Percentiles rank a stretch among this genome's conserved stretches.
phyloP scores from a whole-genome alignment of 2,888 invertebrate species.

The Rotaria socialis region DNA sequence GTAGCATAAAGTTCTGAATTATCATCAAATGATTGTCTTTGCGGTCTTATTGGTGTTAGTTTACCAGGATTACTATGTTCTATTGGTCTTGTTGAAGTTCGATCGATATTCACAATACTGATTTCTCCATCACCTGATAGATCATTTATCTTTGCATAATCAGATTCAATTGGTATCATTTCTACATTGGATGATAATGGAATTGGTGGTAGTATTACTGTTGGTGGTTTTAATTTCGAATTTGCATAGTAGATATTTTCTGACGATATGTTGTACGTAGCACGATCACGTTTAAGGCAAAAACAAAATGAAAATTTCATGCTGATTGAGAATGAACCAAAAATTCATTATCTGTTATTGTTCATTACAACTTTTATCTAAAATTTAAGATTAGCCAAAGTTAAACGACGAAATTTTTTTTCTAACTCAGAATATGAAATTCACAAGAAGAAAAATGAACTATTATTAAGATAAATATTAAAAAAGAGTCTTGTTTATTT shows the following conservation, averaged over 20 bases:
- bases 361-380: background rate
- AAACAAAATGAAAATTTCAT: slow-evolving; percentile 2
- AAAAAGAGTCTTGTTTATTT: background rate
- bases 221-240: background rate
- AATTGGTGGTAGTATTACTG: background rate
- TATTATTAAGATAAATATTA: too few relatives aligned
- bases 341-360: background rate
- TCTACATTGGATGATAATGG: background rate
- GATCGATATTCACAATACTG: background rate
- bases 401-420: too few relatives aligned
- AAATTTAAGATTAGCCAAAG: background rate
- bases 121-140: background rate
- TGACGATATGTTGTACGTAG: background rate
- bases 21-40: background rate
- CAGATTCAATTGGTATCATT: background rate
- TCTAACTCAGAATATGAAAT: too few relatives aligned
- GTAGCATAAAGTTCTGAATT: slow-evolving; percentile 12
- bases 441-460: too few relatives aligned
- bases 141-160: background rate
- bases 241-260: background rate
- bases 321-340: background rate
- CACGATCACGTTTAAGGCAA: slow-evolving; percentile 28
- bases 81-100: background rate
- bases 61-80: background rate
- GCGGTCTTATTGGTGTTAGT: background rate